Evolutionary conservation across 2,797 vertebrate genomes (phyloP).

Genomic region (Acanthiza pusilla): DNA sequence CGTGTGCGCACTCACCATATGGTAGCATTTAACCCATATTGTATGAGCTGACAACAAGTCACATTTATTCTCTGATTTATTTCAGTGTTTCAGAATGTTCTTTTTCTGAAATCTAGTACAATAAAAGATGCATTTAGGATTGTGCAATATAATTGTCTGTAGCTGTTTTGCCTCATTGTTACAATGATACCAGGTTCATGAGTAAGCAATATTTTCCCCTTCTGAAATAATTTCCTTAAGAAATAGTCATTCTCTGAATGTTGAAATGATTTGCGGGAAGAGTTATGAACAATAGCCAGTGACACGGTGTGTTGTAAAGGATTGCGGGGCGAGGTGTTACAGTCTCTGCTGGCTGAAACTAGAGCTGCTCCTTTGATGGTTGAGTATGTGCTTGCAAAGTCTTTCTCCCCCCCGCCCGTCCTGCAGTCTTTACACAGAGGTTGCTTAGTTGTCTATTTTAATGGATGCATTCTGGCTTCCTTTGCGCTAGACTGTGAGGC

Average conservation of each 20-base stretch:
- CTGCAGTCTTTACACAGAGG: not conserved
- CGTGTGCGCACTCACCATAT: slow-evolving; percentile 49
- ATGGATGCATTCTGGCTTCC: not conserved
- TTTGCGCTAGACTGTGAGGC: not conserved
- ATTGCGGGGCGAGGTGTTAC: not conserved
- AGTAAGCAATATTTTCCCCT: not conserved
- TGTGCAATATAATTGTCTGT: slow-evolving; percentile 21
- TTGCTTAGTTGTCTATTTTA: not conserved
- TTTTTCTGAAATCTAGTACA: slow-evolving; percentile 40
- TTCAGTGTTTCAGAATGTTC: slow-evolving; percentile 58
- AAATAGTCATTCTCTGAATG: not conserved
- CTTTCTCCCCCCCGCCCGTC: fast-evolving
- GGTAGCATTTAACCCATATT: slow-evolving; percentile 66
- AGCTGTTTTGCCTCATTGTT: slow-evolving; percentile 7
- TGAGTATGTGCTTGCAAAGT: slow-evolving; percentile 9
- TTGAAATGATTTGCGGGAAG: slow-evolving; percentile 35
- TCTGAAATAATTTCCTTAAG: slow-evolving; percentile 28
- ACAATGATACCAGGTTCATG: not conserved
- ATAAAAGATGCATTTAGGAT: slow-evolving; percentile 4
- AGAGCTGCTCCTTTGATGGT: slow-evolving; percentile 34
- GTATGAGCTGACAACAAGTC: slow-evolving; percentile 34
- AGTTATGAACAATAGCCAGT: slow-evolving; percentile 38
- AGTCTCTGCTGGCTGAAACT: slow-evolving; percentile 22
- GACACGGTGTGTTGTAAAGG: slow-evolving; percentile 11
- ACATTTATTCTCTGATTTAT: slow-evolving; percentile 61